phyloP scores from a whole-genome alignment of 2,113 vertebrate genomes.

The Lathamus discolor region DNA sequence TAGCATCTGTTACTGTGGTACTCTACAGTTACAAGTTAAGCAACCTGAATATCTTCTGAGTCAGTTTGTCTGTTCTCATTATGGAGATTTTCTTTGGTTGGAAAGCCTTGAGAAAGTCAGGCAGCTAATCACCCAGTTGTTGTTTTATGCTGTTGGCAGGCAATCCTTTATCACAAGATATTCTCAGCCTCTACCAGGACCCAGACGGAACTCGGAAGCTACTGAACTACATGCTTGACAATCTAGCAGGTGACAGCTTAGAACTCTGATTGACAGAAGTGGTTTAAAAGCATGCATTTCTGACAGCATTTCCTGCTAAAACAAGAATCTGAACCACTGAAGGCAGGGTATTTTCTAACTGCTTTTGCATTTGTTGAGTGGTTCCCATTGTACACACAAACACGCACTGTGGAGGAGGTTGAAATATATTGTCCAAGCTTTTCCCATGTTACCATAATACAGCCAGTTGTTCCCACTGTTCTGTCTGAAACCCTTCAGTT shows the following conservation, averaged over 20 bases:
- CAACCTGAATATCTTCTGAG: background rate
- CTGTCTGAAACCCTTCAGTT: background rate
- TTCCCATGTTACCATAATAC: rapidly evolving
- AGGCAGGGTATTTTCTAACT: background rate
- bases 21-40: background rate
- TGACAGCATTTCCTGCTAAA: background rate
- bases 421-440: background rate
- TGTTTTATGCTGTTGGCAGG: constrained; percentile 77
- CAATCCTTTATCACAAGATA: constrained; percentile 99
- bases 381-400: background rate
- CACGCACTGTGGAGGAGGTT: background rate
- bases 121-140: background rate
- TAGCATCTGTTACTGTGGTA: background rate
- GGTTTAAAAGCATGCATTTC: background rate
- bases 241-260: constrained; percentile 87
- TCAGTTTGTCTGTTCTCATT: background rate
- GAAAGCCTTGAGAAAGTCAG: background rate
- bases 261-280: background rate
- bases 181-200: constrained; percentile 97
- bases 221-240: constrained; percentile 99
- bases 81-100: background rate
- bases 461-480: background rate
- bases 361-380: background rate
- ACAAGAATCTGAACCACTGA: background rate
- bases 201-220: constrained; percentile 97